Percentiles rank a stretch among this genome's conserved stretches.
phyloP scores from a whole-genome alignment of 2,797 vertebrate species.

The Varecia variegata region DNA sequence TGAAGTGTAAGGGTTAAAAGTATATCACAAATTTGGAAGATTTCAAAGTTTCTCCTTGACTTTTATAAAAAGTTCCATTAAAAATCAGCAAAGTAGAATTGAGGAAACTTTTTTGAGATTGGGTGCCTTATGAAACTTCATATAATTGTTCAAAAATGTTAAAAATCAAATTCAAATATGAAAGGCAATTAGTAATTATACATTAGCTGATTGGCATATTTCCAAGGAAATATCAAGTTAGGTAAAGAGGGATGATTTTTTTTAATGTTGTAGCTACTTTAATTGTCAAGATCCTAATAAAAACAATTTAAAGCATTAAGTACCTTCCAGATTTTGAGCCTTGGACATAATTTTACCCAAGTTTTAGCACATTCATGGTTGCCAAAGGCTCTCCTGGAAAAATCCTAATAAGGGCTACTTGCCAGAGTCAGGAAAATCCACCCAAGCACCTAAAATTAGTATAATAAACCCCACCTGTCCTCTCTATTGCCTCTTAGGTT shows the following conservation, averaged over 20 bases:
- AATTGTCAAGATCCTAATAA: conserved; percentile 59
- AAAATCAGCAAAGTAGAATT: conserved; percentile 17
- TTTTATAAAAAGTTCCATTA: background rate
- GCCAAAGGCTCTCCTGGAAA: conserved; percentile 33
- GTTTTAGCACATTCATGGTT: conserved; percentile 30
- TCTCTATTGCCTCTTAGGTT: conserved; percentile 35
- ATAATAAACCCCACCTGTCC: conserved; percentile 47
- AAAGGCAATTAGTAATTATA: conserved; percentile 51
- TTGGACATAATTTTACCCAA: conserved; percentile 54
- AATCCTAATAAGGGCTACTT: background rate
- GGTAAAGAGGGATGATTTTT: conserved; percentile 13
- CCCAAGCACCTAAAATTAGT: conserved; percentile 51
- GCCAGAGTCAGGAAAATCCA: conserved; percentile 49
- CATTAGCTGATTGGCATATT: background rate
- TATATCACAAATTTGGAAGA: conserved; percentile 22
- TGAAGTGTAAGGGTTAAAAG: conserved; percentile 38
- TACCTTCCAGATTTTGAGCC: conserved; percentile 57
- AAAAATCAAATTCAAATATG: conserved; percentile 44
- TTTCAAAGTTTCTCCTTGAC: conserved; percentile 47
- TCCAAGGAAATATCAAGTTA: conserved; percentile 55
- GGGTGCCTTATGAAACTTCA: background rate
- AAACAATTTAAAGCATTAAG: conserved; percentile 55
- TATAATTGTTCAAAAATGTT: conserved; percentile 46
- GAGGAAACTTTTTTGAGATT: conserved; percentile 10
- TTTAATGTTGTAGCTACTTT: conserved; percentile 50